Evolutionary conservation across 2,113 vertebrate species (phyloP).

Genomic region (Odocoileus virginianus): DNA sequence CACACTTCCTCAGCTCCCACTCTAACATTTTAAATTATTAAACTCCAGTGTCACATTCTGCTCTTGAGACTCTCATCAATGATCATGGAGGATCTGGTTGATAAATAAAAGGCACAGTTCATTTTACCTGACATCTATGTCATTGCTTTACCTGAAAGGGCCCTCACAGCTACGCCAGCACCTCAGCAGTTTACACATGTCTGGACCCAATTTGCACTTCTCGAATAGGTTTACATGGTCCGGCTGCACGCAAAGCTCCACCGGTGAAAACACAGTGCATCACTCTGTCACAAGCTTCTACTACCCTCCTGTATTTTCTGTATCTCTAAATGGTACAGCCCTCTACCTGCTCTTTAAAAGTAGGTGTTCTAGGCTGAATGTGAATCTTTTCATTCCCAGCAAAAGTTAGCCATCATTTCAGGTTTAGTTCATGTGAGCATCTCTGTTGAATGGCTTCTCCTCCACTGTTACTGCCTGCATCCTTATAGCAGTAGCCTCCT

Average conservation of each 20-base stretch:
- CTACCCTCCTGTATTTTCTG: background rate
- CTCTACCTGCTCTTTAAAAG: background rate
- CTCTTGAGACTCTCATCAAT: background rate
- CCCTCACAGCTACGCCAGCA: background rate
- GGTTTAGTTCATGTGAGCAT: too few relatives aligned
- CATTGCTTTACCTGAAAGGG: background rate
- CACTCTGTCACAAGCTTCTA: background rate
- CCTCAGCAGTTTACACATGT: background rate
- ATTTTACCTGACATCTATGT: background rate
- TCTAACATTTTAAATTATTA: constrained; percentile 23
- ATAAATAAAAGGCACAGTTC: background rate
- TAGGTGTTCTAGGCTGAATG: background rate
- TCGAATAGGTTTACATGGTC: background rate
- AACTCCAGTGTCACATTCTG: background rate
- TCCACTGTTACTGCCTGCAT: background rate
- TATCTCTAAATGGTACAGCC: background rate
- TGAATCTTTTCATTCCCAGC: background rate
- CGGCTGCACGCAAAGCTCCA: rapidly evolving
- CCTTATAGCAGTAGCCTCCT: rapidly evolving
- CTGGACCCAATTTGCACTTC: background rate
- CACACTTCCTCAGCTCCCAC: background rate
- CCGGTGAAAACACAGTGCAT: background rate
- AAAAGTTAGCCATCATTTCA: background rate
- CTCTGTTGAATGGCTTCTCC: background rate
- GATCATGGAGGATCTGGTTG: background rate